A percentile compares a stretch with the other conserved stretches of the same genome.
Conservation (phyloP, 2,888 invertebrate genomes). For the Ichneumon xanthorius region DNA sequence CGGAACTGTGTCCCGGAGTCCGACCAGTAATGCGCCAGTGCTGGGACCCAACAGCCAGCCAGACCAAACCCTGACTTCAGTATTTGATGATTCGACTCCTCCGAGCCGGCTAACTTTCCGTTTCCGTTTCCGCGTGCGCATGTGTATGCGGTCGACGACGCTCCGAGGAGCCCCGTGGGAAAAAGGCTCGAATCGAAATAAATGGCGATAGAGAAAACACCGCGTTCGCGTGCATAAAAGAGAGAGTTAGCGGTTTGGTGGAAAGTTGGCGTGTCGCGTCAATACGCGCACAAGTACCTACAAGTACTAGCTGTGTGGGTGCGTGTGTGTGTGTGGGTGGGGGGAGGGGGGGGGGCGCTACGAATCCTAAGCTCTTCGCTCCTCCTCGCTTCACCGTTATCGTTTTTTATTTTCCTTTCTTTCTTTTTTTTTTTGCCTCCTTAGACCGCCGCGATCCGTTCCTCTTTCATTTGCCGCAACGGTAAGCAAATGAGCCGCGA, state of each 20-base stretch:
- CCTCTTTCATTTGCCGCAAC: constrained; percentile 38
- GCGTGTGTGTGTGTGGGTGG: no score
- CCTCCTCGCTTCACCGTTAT: constrained; percentile 1
- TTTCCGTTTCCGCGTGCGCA: no score
- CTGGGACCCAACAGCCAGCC: no score
- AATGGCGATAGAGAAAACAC: constrained; percentile 49
- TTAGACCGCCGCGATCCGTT: constrained; percentile 30
- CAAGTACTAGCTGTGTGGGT: no score
- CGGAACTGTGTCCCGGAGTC: no score
- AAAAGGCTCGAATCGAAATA: constrained; percentile 32
- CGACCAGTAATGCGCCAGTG: no score
- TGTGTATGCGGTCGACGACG: not conserved
- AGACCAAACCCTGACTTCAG: no score
- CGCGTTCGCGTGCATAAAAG: constrained; percentile 49
- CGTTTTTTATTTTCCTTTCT: not conserved
- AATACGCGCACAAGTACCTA: not conserved
- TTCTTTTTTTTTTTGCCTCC: not conserved
- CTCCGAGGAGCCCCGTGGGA: constrained; percentile 13
- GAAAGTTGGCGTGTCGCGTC: constrained; percentile 41
- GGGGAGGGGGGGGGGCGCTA: no score
- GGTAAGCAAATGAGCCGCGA: constrained; percentile 58
- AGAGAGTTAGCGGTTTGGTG: constrained; percentile 60
- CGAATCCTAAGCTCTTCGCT: constrained; percentile 12
- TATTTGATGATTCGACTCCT: no score
- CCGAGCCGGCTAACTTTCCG: no score